Percentiles rank a stretch among this genome's conserved stretches.
Evolutionary conservation across 2,888 invertebrate genomes (phyloP).

Genomic region (Cordilura impudica): DNA sequence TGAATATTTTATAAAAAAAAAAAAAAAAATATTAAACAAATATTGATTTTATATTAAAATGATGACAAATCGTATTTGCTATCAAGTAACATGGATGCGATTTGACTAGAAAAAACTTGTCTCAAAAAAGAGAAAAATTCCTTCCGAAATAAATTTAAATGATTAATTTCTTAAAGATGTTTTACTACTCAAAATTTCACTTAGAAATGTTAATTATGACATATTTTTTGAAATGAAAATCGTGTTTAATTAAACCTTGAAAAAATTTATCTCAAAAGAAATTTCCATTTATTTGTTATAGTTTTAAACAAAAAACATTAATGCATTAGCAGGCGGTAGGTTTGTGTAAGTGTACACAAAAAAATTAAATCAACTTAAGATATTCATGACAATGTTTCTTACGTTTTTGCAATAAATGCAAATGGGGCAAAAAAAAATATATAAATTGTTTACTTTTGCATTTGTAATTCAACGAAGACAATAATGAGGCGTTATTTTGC

Average conservation of each 20-base stretch:
- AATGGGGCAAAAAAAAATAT: not conserved
- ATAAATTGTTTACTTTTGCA: constrained; percentile 6
- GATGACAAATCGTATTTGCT: too few relatives aligned
- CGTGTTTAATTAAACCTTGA: too few relatives aligned
- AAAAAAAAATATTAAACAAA: not conserved
- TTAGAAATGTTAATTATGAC: too few relatives aligned
- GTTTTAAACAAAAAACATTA: not conserved
- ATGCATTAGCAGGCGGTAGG: not conserved
- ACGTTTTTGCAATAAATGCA: constrained; percentile 1
- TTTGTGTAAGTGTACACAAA: not conserved
- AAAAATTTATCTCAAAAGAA: not conserved
- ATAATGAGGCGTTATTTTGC: not conserved
- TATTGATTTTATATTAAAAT: constrained; percentile 27
- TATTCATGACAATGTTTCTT: constrained; percentile 29
- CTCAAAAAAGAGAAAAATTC: not conserved
- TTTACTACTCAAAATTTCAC: too few relatives aligned
- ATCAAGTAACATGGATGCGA: too few relatives aligned
- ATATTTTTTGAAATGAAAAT: too few relatives aligned
- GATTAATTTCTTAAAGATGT: too few relatives aligned
- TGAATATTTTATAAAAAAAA: too few relatives aligned
- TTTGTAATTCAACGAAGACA: not conserved
- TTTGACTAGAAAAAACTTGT: not conserved
- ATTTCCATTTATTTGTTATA: not conserved
- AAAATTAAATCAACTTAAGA: constrained; percentile 7
- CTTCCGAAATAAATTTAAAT: too few relatives aligned